Conservation (phyloP, 2,888 invertebrate genomes). For the Chrysodeixis includens region DNA sequence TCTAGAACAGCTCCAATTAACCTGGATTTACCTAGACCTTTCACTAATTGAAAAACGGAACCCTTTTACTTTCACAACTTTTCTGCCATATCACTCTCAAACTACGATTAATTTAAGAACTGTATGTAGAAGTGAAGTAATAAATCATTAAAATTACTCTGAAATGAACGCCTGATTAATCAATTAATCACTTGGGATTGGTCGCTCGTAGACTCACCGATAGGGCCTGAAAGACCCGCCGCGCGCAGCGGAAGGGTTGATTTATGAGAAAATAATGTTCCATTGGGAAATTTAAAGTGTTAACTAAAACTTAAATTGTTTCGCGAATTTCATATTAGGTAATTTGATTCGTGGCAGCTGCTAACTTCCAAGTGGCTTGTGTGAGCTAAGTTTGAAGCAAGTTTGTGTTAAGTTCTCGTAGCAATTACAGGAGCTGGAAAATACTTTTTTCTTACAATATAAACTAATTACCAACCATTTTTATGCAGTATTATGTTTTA, state of each 20-base stretch:
- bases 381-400: conserved; percentile 43
- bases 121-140: conserved; percentile 62
- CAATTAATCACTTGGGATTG: conserved; percentile 86
- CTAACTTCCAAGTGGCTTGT: conserved; percentile 44
- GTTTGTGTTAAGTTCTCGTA: conserved; percentile 47
- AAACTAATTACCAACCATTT: background rate
- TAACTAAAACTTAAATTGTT: conserved; percentile 69
- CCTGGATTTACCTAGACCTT: conserved; percentile 8
- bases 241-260: conserved; percentile 76
- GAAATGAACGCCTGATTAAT: conserved; percentile 80
- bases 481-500: background rate
- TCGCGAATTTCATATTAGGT: conserved; percentile 64
- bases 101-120: conserved; percentile 57
- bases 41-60: conserved; percentile 15
- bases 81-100: conserved; percentile 47
- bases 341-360: conserved; percentile 56
- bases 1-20: background rate
- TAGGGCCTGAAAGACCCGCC: conserved; percentile 73
- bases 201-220: conserved; percentile 73
- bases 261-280: conserved; percentile 86
- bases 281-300: conserved; percentile 77
- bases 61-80: conserved; percentile 23
- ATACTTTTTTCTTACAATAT: conserved; percentile 41
- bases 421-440: conserved; percentile 47
- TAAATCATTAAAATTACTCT: conserved; percentile 85